Evolutionary conservation across 1,140 invertebrate genomes (phyloP).

Genomic region (Atta cephalotes): DNA sequence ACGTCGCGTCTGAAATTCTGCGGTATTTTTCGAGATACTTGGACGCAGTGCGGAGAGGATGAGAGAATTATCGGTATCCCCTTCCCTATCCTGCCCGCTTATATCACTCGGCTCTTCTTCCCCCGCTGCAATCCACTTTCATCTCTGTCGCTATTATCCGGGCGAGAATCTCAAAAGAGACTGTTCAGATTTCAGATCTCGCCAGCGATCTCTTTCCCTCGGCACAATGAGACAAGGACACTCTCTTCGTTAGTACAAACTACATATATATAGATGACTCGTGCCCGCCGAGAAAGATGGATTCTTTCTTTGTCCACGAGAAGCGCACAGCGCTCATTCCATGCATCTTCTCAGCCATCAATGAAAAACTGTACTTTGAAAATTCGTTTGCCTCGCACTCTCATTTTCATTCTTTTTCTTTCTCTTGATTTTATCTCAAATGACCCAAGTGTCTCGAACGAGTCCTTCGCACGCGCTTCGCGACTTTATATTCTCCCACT

Average conservation of each 20-base stretch:
- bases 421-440: background rate
- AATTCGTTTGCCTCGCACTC: slow-evolving; percentile 3
- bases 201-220: slow-evolving; percentile 36
- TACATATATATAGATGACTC: slow-evolving; percentile 46
- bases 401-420: background rate
- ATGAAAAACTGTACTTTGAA: slow-evolving; percentile 44
- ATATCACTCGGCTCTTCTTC: background rate
- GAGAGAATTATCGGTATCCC: slow-evolving; percentile 15
- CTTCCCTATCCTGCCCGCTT: too few species aligned
- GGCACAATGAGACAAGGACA: slow-evolving; percentile 39
- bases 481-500: slow-evolving; percentile 6
- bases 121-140: slow-evolving; percentile 40
- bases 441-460: background rate
- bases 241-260: slow-evolving; percentile 47
- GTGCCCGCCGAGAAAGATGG: background rate
- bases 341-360: background rate
- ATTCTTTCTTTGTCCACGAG: slow-evolving; percentile 2
- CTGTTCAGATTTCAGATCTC: slow-evolving; percentile 52
- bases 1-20: background rate
- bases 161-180: slow-evolving; percentile 44
- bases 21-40: slow-evolving; percentile 38
- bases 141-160: slow-evolving; percentile 39
- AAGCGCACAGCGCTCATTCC: background rate
- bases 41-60: slow-evolving; percentile 27
- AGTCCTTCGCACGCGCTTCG: background rate